Evolutionary conservation across 2,113 vertebrate genomes (phyloP).

Genomic region (Cathartes aura): DNA sequence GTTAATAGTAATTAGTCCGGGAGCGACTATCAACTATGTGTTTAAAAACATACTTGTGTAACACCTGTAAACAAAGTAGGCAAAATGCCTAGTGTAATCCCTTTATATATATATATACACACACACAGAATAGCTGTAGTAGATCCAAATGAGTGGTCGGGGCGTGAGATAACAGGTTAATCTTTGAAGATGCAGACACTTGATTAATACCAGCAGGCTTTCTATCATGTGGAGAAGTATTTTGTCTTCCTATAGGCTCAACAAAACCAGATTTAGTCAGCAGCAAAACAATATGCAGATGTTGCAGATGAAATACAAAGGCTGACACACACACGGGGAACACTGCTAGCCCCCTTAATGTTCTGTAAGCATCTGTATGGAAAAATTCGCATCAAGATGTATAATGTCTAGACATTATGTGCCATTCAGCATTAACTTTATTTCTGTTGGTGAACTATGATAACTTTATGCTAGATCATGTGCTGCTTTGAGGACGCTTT

Average conservation of each 20-base stretch:
- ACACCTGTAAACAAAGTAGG: conserved; percentile 29
- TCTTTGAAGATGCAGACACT: not conserved
- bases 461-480: conserved; percentile 29
- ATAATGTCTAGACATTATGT: not conserved
- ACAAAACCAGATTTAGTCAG: not conserved
- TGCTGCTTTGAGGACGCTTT: conserved; percentile 56
- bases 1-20: conserved; percentile 26
- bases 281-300: not conserved
- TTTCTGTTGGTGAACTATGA: conserved; percentile 27
- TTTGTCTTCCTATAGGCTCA: conserved; percentile 7
- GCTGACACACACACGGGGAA: rapidly evolving
- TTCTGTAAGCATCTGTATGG: not conserved
- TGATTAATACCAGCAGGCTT: conserved; percentile 23
- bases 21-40: not conserved
- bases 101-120: not conserved
- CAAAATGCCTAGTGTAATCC: conserved; percentile 4
- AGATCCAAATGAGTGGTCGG: not conserved
- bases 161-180: not conserved
- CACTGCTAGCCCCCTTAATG: not conserved
- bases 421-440: conserved; percentile 21
- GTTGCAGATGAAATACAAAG: not conserved
- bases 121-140: conserved; percentile 37
- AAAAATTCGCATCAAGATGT: not conserved
- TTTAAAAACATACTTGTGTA: conserved; percentile 31
- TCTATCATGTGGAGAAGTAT: not conserved